Evolutionary conservation across 2,797 vertebrate species (phyloP).

Genomic region (Pseudotriccus pelzelni): DNA sequence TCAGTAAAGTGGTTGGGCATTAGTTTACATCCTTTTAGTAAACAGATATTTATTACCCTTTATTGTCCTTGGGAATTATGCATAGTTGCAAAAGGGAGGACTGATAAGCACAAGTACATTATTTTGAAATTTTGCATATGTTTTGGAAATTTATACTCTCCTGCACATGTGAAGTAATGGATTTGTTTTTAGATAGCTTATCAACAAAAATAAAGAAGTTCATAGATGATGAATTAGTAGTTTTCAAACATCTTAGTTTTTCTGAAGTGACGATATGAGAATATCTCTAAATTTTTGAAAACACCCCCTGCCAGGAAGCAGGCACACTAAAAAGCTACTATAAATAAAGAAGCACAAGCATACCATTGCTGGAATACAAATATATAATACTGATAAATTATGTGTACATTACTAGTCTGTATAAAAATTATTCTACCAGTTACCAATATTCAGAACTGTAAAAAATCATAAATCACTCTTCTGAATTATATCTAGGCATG

Average conservation of each 20-base stretch:
- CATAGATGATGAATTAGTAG: background rate
- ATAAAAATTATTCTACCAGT: background rate
- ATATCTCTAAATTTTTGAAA: background rate
- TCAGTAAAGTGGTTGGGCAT: background rate
- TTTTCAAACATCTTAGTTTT: background rate
- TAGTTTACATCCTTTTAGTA: background rate
- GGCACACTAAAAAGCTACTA: background rate
- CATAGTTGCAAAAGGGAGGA: background rate
- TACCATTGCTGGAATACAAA: background rate
- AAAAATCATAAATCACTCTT: background rate
- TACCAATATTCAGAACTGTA: background rate
- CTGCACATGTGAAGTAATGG: background rate
- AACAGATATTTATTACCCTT: background rate
- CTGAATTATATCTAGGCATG: background rate
- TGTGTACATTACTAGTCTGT: background rate
- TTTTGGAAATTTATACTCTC: background rate
- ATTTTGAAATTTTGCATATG: background rate
- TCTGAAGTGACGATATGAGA: background rate
- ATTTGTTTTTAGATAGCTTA: constrained; percentile 18
- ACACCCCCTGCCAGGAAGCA: background rate
- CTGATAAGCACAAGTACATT: background rate
- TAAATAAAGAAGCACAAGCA: background rate
- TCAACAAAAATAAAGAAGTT: background rate
- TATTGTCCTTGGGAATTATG: constrained; percentile 10
- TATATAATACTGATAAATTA: background rate